Evolutionary conservation across 2,113 vertebrate genomes (phyloP), one percentile per base, ranked within the genome.

Genomic region (Epinephelus lanceolatus): DNA sequence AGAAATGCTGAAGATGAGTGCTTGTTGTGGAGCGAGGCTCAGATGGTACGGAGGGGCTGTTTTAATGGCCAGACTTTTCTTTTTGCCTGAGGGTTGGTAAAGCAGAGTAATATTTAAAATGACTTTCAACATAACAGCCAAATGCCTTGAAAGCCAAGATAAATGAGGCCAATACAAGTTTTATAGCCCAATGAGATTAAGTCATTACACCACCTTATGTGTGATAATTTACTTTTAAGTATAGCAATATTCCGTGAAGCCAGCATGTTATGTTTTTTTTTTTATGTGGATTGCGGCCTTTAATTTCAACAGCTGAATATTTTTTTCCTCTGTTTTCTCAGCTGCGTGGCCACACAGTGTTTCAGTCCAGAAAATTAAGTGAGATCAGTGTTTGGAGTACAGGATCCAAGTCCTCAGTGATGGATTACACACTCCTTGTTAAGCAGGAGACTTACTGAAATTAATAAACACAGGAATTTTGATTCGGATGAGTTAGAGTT

Each of bases 221-320:
- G 85, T 79, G 70, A 80, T 83, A 52, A 91, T 90, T 86, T 84
- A 81, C 75, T 83, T 78, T 88, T 83, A 88, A 90, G 76, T 76
- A 67, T 8, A 55, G 65, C 69, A 65, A 70, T 89, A 76, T 75
- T 76, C 78, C 78, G 72, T 56, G 47, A 73, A 85, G 61, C 71
- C 67, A 72, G 27, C 51, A 33, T 71, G 66, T 76, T 56, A 67
- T 66, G 18, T 21, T 2, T 30, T 78, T 84, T 45, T 79, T 77
- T 71, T 72, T 18, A 78, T 79, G 67, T 75, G 71, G 19, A 80
- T 63, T 4, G 25, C n/a, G 66, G 71, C 63, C 71, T 79, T 84
- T 85, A 74, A 86, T 86, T 85, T 88, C 15, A 83, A 73, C 71
- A 78, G 63, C 71, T 81, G 67, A 76, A 83, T 25, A 17, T 45